phyloP scores from a whole-genome alignment of 2,888 invertebrate genomes.

The Lathronympha strigana region DNA sequence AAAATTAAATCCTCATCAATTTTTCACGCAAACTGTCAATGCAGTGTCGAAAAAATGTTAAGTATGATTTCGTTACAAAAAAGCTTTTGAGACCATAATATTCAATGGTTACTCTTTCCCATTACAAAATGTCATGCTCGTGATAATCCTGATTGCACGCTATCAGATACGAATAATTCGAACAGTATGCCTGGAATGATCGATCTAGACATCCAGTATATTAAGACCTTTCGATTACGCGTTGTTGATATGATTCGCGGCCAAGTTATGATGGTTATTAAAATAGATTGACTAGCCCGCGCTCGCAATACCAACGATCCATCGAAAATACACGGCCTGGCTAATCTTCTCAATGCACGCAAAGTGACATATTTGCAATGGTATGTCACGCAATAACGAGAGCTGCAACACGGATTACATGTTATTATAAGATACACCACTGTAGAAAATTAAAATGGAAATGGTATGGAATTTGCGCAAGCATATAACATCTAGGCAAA shows the following conservation, averaged over 20 bases:
- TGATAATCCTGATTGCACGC: neutral
- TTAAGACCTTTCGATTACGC: neutral
- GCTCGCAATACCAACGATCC: neutral
- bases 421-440: neutral
- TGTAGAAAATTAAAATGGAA: neutral
- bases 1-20: too few species aligned
- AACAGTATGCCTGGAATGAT: neutral
- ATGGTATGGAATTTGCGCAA: too few species aligned
- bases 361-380: slow-evolving; percentile 21
- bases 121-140: slow-evolving; percentile 2
- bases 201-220: neutral
- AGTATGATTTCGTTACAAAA: neutral
- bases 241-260: neutral
- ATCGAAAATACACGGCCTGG: neutral
- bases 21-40: too few species aligned
- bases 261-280: neutral
- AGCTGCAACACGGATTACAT: neutral
- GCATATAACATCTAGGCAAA: too few species aligned
- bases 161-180: neutral
- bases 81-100: neutral
- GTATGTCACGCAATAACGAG: slow-evolving; percentile 10
- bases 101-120: neutral
- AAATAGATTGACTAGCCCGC: neutral
- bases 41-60: too few species aligned
- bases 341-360: slow-evolving; percentile 18